These are phyloP conservation scores for Alexandromys fortis DNA, from an alignment of 2,113 vertebrate species.

Conservation along the genomic window DNA sequence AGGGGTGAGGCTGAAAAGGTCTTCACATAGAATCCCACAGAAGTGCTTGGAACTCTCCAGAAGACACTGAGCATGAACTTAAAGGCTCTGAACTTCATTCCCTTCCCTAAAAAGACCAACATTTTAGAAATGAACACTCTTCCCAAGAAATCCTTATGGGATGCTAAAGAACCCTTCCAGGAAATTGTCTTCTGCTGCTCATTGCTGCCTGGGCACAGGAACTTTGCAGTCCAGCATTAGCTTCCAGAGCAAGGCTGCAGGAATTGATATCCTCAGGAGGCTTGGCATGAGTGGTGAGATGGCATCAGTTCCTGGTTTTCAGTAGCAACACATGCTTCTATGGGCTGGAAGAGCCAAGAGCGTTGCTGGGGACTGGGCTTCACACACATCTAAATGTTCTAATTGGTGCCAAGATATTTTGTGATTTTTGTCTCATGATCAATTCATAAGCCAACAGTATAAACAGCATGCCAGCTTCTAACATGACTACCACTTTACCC, in stretches of 20 bases:
- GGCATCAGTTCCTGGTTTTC: slow-evolving; percentile 51
- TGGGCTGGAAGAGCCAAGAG: slow-evolving; percentile 32
- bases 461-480: slow-evolving; percentile 69
- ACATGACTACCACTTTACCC: slow-evolving; percentile 63
- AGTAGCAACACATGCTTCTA: slow-evolving; percentile 41
- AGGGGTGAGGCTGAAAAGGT: neutral
- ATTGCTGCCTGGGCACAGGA: neutral
- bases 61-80: slow-evolving; percentile 9
- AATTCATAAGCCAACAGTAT: slow-evolving; percentile 70
- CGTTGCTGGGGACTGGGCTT: slow-evolving; percentile 37
- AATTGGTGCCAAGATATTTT: slow-evolving; percentile 45
- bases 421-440: slow-evolving; percentile 63
- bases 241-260: neutral
- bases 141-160: neutral
- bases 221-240: neutral
- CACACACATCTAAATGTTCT: slow-evolving; percentile 70
- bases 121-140: slow-evolving; percentile 8
- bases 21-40: neutral
- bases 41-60: neutral
- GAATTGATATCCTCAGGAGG: neutral
- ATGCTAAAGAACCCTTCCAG: neutral
- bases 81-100: neutral
- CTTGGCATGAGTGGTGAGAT: neutral
- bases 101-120: neutral
- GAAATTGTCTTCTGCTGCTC: neutral